Evolutionary conservation across 2,113 vertebrate species (phyloP).

Genomic region (Trichomycterus rosablanca): DNA sequence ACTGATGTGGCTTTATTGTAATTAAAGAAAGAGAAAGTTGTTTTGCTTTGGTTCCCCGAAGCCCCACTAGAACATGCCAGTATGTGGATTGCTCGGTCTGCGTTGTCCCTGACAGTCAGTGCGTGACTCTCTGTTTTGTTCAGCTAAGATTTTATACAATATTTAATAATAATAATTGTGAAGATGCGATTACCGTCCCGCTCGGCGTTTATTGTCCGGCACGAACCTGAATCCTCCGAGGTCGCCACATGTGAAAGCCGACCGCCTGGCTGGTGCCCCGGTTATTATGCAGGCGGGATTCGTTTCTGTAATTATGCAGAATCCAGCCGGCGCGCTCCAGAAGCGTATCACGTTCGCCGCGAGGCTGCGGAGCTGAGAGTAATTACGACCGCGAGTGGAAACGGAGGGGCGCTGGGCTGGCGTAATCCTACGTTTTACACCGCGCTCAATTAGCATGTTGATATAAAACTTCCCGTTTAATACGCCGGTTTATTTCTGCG

Average conservation of each 20-base stretch:
- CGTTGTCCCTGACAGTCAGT: too few species aligned
- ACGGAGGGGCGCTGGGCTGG: slow-evolving; percentile 10
- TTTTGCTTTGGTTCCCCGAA: too few species aligned
- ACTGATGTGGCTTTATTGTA: too few species aligned
- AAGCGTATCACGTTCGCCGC: slow-evolving; percentile 1
- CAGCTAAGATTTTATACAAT: too few species aligned
- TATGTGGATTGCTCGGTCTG: too few species aligned
- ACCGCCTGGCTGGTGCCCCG: slow-evolving; percentile 3
- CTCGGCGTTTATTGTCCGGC: too few species aligned
- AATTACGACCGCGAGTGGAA: slow-evolving; percentile 3
- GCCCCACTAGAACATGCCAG: too few species aligned
- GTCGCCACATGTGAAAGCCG: not conserved
- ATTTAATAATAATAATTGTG: too few species aligned
- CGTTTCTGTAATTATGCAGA: slow-evolving; percentile 11
- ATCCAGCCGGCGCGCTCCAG: slow-evolving; percentile 8
- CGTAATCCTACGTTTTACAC: slow-evolving; percentile 40
- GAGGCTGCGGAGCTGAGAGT: slow-evolving; percentile 12
- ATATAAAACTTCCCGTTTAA: slow-evolving; percentile 10
- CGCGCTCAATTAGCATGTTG: slow-evolving; percentile 10
- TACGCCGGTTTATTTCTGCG: slow-evolving; percentile 5
- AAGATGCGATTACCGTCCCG: too few species aligned
- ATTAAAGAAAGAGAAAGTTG: too few species aligned
- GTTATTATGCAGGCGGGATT: slow-evolving; percentile 6
- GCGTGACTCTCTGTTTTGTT: too few species aligned
- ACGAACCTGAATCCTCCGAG: too few species aligned